Base-by-base conservation (phyloP, 2,888 invertebrate genomes). In the Xylocampa areola region DNA sequence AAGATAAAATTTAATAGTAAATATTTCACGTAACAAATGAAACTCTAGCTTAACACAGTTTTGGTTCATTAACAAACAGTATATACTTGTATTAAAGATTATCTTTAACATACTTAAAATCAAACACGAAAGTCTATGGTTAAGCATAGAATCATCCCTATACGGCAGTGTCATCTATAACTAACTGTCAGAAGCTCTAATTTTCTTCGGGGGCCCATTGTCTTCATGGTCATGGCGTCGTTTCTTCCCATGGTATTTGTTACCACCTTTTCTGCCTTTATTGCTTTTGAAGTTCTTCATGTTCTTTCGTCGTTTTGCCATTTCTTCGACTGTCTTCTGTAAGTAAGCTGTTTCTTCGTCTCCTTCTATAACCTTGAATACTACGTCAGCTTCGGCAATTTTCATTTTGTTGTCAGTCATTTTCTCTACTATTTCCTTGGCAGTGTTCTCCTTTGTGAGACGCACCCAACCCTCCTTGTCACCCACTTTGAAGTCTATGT, bases 401-500 rank as follows among this genome's bases (percentile, higher is more conserved):
- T 90, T 92, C 13, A 96, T 86, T 90, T 96, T 96, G 1, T 95
- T 95, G 49, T 96, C 95, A 0, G 95, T 91, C 40, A 96, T 86
- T 81, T 96, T 96, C 36, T 95, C 95, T 13, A 95, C 78, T 47
- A 97, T 85, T 48, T 95, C 94, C 62, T 95, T 95, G 0, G 97
- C 97, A 5, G 95, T 88, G 81, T 97, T 95, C 78, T 96, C 96
- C 59, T 95, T 95, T 2, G 95, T 87, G 45, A 97, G 94, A 33
- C 98, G 95, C 13, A 97, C 93, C 89, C 96, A 96, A 0, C 97
- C 98, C 73, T 96, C 95, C 3, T 94, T 89, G 67, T 97, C 96
- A 0, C 97, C 97, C 45, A 95, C 95, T 70, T 95, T 96, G 83
- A 95, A 97, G 81, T 97, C 97, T 62, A 98, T 95, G 82, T 95